Evolutionary conservation across 2,888 invertebrate species (phyloP).

Genomic region (Phengaris alcon): DNA sequence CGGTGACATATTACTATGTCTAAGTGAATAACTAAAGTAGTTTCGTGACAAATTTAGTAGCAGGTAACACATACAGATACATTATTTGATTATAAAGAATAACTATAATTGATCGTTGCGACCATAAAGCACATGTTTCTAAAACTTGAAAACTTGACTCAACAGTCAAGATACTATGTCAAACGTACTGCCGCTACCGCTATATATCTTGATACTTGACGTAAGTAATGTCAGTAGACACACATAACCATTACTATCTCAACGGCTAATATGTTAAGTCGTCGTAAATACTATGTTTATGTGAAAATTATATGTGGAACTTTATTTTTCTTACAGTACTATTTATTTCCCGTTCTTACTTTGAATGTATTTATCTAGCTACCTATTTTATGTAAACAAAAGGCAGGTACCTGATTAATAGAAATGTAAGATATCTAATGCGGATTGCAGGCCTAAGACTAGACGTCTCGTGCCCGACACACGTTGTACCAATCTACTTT

Average conservation of each 20-base stretch:
- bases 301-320: not conserved
- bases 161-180: not conserved
- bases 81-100: not conserved
- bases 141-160: not conserved
- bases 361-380: not conserved
- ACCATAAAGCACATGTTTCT: not conserved
- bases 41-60: not conserved
- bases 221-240: conserved; percentile 10
- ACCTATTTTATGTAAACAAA: too few species aligned
- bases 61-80: not conserved
- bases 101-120: not conserved
- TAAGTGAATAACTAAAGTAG: not conserved
- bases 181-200: not conserved
- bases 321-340: not conserved
- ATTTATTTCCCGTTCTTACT: not conserved
- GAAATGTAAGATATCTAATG: too few species aligned
- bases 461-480: too few species aligned
- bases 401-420: too few species aligned
- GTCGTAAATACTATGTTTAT: conserved; percentile 1
- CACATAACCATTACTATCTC: conserved; percentile 13
- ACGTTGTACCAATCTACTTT: too few species aligned
- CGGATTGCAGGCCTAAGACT: too few species aligned
- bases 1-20: conserved; percentile 14
- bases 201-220: conserved; percentile 6
- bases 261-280: conserved; percentile 4